Evolutionary conservation across 2,797 vertebrate species (phyloP), one percentile per base, ranked within the genome.

Genomic region (Tangara arthus): DNA sequence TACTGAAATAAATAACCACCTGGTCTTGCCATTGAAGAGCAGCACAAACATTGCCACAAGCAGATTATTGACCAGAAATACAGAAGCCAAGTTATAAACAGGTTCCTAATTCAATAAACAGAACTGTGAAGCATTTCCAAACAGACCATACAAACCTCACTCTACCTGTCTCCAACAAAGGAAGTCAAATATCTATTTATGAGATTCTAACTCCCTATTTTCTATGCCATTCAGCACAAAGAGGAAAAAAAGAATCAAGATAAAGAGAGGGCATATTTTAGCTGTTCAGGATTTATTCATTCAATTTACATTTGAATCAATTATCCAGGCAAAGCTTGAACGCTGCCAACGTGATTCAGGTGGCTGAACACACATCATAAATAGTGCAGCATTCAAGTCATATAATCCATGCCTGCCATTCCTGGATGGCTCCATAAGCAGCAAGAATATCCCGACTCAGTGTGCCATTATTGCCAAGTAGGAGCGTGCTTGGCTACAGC

Each of bases 261-360:
- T 92, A 87, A 92, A 94, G 87, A 76, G 87, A 47, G 64, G 75
- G 82, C 56, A 59, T 80, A 89, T 94, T 94, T 91, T 80, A 94
- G 93, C 89, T 35, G 61, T 27, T 68, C 77, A 47, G 84, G 94
- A 94, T 94, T 95, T 96, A 89, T 78, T 82, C 79, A 35, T 81
- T 80, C 95, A 24, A 94, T 95, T 95, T 96, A 82, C 89, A 91
- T 93, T 89, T 87, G 95, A 95, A 95, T 94, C 93, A 95, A 90
- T 96, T 93, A 93, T 28, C 91, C 93, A 69, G 90, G 69, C 93
- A 28, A 72, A 88, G 85, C 89, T 81, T n/a, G 16, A 78, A 68
- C 53, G 1, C 71, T 78, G 93, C 94, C 91, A 92, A 26, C 3
- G 27, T 73, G 95, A 88, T 95, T 90, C 87, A 94, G 94, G 91